These are phyloP conservation scores for Antennarius maculatus DNA, from an alignment of 2,797 vertebrate genomes.

Conservation along the genomic window DNA sequence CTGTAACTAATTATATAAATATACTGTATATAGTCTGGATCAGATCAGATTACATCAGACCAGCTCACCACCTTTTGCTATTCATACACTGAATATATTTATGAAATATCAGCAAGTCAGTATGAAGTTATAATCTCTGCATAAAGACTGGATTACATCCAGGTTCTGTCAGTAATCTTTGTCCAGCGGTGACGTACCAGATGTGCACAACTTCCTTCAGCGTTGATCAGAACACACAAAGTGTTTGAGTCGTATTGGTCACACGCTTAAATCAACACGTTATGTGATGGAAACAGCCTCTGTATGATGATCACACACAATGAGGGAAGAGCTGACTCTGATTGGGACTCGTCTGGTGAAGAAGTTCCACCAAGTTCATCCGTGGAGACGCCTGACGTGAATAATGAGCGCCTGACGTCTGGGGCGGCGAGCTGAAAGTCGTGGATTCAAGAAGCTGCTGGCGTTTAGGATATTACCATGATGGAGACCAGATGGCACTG, in stretches of 20 bases:
- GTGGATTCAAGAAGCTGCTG: constrained; percentile 64
- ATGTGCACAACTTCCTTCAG: neutral
- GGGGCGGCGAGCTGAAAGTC: constrained; percentile 55
- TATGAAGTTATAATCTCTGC: neutral
- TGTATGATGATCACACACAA: constrained; percentile 11
- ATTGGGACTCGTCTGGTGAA: constrained; percentile 36
- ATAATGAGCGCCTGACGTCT: constrained; percentile 70
- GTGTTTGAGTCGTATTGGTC: neutral
- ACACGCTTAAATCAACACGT: neutral
- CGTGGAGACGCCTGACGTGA: constrained; percentile 67
- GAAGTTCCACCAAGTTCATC: constrained; percentile 40
- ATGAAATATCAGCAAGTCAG: too few relatives aligned
- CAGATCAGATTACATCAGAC: too few relatives aligned
- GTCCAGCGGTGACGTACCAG: neutral
- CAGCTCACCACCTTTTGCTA: too few relatives aligned
- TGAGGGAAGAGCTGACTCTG: constrained; percentile 21
- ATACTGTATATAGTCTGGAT: too few relatives aligned
- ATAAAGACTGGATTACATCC: neutral
- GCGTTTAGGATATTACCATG: constrained; percentile 74
- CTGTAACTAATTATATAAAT: too few relatives aligned
- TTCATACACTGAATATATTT: too few relatives aligned
- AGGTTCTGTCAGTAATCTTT: neutral
- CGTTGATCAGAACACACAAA: neutral
- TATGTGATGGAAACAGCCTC: constrained; percentile 14
- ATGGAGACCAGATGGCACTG: constrained; percentile 71